phyloP scores from a whole-genome alignment of 2,113 vertebrate species.

The Phocoena phocoena region DNA sequence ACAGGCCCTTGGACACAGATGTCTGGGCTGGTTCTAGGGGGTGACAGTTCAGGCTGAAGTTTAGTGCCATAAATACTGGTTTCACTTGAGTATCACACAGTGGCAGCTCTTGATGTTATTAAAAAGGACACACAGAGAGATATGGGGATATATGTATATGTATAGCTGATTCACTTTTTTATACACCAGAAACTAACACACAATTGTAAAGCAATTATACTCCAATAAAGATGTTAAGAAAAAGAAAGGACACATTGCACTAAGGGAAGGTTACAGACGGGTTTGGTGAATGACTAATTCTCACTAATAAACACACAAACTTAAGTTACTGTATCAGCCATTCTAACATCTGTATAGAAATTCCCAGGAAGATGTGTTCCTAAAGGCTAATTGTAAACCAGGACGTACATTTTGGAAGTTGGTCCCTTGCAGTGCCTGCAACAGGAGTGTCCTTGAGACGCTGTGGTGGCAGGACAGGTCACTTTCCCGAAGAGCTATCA shows the following conservation, averaged over 20 bases:
- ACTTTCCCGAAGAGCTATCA: neutral
- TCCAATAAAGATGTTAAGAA: too few species aligned
- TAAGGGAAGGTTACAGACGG: neutral
- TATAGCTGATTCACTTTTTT: too few species aligned
- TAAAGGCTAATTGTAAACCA: neutral
- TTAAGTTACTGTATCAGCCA: neutral
- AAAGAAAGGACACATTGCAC: neutral
- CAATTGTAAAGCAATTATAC: too few species aligned
- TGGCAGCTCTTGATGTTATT: conserved; percentile 72
- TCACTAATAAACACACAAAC: neutral
- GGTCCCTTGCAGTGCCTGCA: rapidly evolving
- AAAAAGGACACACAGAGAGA: neutral
- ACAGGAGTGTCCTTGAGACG: neutral
- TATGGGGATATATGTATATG: too few species aligned
- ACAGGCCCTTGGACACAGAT: neutral
- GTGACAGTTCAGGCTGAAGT: neutral
- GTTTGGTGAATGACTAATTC: neutral
- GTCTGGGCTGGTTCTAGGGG: neutral
- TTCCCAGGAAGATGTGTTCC: neutral
- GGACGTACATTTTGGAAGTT: neutral
- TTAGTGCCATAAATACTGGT: neutral
- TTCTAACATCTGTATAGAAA: neutral
- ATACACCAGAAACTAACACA: too few species aligned
- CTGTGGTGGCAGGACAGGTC: rapidly evolving
- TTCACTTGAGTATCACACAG: conserved; percentile 55